A percentile compares a stretch with the other conserved stretches of the same genome.
Evolutionary conservation across 2,797 vertebrate species (phyloP).

Genomic region (Tolypeutes matacus): DNA sequence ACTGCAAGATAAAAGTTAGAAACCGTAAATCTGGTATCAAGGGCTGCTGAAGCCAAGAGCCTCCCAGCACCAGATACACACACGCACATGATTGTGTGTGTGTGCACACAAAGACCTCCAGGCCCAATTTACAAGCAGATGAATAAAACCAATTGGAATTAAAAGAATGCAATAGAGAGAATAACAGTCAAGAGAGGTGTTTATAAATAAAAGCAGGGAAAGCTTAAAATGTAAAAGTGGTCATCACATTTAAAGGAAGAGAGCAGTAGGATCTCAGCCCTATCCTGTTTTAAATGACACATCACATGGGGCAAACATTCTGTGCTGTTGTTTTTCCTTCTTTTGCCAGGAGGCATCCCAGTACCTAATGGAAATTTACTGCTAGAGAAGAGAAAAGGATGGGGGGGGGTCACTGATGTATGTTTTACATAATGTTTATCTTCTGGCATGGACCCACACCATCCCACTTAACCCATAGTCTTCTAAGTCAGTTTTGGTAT

Average conservation of each 20-base stretch:
- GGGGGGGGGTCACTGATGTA: background rate
- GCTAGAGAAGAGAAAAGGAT: background rate
- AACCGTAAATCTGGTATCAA: background rate
- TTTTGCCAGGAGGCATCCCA: background rate
- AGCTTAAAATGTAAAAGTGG: background rate
- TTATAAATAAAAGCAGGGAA: conserved; percentile 44
- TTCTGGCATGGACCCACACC: background rate
- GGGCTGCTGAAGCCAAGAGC: background rate
- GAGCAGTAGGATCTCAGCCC: background rate
- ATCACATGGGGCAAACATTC: background rate
- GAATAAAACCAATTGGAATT: background rate
- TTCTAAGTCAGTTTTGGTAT: background rate
- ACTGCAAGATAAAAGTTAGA: background rate
- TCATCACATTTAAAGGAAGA: conserved; percentile 37
- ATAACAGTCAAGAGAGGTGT: background rate
- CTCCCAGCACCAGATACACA: background rate
- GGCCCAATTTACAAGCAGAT: background rate
- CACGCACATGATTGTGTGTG: background rate
- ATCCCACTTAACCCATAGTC: background rate
- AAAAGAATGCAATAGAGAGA: background rate
- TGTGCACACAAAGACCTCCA: conserved; percentile 8
- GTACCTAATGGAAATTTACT: background rate
- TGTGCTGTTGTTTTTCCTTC: background rate
- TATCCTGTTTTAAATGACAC: background rate
- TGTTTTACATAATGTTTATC: background rate